Evolutionary conservation across 1,140 invertebrate genomes (phyloP).

Genomic region (Druon quercuslanigerum): DNA sequence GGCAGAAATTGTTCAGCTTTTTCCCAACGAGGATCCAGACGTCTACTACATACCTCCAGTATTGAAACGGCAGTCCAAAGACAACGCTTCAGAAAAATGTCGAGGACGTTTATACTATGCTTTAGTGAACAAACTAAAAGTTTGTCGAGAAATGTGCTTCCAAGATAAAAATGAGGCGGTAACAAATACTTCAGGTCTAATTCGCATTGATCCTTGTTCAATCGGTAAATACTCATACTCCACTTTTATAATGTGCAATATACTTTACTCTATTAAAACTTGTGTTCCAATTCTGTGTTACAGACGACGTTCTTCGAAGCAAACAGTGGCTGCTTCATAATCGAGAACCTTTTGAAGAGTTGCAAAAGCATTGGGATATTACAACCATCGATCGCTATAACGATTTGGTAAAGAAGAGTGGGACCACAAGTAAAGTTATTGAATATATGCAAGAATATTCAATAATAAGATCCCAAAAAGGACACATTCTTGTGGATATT

Average conservation of each 20-base stretch:
- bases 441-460: slow-evolving; percentile 42
- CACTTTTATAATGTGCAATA: slow-evolving; percentile 26
- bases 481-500: slow-evolving; percentile 47
- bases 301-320: slow-evolving; percentile 31
- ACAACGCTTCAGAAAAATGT: slow-evolving; percentile 22
- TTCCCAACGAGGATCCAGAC: slow-evolving; percentile 35
- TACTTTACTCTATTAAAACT: slow-evolving; percentile 19
- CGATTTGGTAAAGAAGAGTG: slow-evolving; percentile 1
- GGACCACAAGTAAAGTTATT: slow-evolving; percentile 1
- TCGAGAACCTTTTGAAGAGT: slow-evolving; percentile 38
- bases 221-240: slow-evolving; percentile 27
- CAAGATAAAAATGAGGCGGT: slow-evolving; percentile 4
- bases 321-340: slow-evolving; percentile 39
- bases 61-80: slow-evolving; percentile 11
- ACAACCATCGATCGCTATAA: slow-evolving; percentile 38
- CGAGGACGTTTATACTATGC: slow-evolving; percentile 33
- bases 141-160: slow-evolving; percentile 34
- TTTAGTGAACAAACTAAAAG: slow-evolving; percentile 37
- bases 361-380: slow-evolving; percentile 36
- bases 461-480: slow-evolving; percentile 40
- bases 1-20: slow-evolving; percentile 35
- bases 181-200: background rate
- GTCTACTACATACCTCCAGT: slow-evolving; percentile 37
- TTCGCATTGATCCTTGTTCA: slow-evolving; percentile 3
- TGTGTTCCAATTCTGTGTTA: slow-evolving; percentile 20